Base-by-base conservation (phyloP, 2,797 vertebrate genomes). In the Loriculus beryllinus region DNA sequence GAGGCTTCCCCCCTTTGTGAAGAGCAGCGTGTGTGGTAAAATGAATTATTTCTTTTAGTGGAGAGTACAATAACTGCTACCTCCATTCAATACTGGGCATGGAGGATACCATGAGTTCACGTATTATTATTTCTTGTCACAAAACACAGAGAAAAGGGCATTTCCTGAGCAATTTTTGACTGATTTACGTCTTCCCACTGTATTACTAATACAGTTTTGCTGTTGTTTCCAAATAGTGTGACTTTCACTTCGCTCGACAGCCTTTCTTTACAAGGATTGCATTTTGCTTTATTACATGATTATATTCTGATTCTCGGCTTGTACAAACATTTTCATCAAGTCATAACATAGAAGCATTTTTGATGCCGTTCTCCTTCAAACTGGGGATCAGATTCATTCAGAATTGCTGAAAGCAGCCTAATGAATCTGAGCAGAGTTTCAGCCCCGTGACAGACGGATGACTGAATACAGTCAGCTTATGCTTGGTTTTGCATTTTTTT, bases 271-370 rank as follows among this genome's bases (percentile, higher is more conserved):
- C 56, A 54, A 51, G 64, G 91, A 86, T 91, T 84, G 74, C 68
- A 48, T 94, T 93, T 56, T 82, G 70, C 83, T 92, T 90, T 90
- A 79, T 95, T 94, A 86, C 48, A 16, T 91, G 62, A 93, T 95
- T 95, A 95, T 71, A 59, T 96, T 90, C 86, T 10, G 49, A 77
- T 88, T 88, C 64, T 85, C 51, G 54, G 68, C 86, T 76, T 74
- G 59, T 86, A 47, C 77, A 92, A 88, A 93, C 60, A 93, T 94
- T 96, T 96, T 82, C 86, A 92, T 95, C 90, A 63, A 94, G 90
- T 90, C 88, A 74, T 51, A 92, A 78, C 80, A 85, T 6, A 33
- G 75, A 79, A 47, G 56, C 45, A 8, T 92, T 91, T 85, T 82
- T 95, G 80, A 88, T 74, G 85, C 31, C 2, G 42, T 84, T 95